These are phyloP conservation scores for Hemiscyllium ocellatum DNA, from an alignment of 2,113 vertebrate genomes.

Conservation along the genomic window DNA sequence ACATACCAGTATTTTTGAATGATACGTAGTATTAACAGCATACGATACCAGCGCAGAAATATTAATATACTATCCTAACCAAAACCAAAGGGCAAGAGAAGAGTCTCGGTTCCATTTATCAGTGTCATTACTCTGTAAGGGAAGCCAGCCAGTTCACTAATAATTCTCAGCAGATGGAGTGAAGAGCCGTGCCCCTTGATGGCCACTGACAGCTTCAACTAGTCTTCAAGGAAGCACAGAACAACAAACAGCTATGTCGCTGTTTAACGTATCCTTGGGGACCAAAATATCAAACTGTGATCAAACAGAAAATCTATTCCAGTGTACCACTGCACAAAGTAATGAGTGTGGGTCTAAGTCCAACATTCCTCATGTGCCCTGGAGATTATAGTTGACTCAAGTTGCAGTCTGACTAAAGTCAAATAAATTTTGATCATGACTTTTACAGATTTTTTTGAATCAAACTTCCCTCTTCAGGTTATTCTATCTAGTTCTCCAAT, in stretches of 20 bases:
- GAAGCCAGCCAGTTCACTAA: not conserved
- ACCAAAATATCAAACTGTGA: not conserved
- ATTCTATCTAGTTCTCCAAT: not conserved
- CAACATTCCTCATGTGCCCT: not conserved
- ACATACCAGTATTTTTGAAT: not conserved
- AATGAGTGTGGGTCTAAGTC: not conserved
- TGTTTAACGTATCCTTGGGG: not conserved
- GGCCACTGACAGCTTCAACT: not conserved
- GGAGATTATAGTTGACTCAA: not conserved
- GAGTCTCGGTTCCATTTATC: not conserved
- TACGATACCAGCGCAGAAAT: not conserved
- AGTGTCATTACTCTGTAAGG: not conserved
- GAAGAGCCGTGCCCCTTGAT: not conserved
- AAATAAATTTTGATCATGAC: not conserved
- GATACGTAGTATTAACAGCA: not conserved
- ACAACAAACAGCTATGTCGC: not conserved
- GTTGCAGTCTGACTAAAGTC: not conserved
- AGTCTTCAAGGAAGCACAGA: not conserved
- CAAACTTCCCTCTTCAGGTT: not conserved
- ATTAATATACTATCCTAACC: not conserved
- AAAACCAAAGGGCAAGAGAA: not conserved
- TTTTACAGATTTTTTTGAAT: not conserved
- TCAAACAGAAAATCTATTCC: not conserved
- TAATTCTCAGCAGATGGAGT: not conserved
- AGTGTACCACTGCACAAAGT: not conserved